phyloP scores from a whole-genome alignment of 2,113 vertebrate genomes.

The Chamaea fasciata region DNA sequence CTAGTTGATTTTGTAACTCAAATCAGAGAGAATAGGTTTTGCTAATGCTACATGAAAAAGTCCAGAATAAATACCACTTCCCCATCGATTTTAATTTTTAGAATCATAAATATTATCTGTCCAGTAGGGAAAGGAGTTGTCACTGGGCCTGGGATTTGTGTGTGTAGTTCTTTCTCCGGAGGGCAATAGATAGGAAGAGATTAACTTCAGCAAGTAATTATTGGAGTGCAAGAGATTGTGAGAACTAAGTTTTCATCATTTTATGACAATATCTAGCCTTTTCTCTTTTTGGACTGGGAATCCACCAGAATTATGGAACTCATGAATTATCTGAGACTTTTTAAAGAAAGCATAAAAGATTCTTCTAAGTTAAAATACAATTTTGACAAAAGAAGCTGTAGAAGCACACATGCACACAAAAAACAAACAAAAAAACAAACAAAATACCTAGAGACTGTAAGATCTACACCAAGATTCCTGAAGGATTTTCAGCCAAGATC shows the following conservation, averaged over 20 bases:
- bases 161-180: neutral
- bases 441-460: neutral
- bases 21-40: neutral
- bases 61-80: neutral
- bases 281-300: neutral
- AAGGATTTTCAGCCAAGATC: neutral
- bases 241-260: neutral
- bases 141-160: neutral
- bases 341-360: neutral
- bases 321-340: neutral
- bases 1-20: neutral
- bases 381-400: neutral
- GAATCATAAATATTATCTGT: neutral
- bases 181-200: neutral
- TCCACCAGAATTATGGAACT: neutral
- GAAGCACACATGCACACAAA: neutral
- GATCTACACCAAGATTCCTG: neutral
- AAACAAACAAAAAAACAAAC: neutral
- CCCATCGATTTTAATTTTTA: neutral
- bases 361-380: neutral
- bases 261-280: neutral
- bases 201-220: slow-evolving; percentile 4
- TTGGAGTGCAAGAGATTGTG: neutral
- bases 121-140: neutral
- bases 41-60: neutral